Evolutionary conservation across 2,113 vertebrate genomes (phyloP), one percentile per base, ranked within the genome.

Genomic region (Lophura nycthemera): DNA sequence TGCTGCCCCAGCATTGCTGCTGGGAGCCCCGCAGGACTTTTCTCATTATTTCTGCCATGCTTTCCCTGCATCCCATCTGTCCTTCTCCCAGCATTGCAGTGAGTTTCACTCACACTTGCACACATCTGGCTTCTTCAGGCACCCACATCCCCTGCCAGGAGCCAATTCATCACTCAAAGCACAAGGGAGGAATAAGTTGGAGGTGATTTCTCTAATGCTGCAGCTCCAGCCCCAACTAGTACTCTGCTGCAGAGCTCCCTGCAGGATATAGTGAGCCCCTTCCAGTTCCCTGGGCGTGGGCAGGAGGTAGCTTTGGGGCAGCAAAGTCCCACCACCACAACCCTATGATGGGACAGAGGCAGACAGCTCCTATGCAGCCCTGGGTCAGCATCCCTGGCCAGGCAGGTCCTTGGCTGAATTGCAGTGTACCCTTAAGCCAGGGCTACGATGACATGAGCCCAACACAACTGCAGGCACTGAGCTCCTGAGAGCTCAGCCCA

Each of bases 381-480:
- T 20, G 19, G 12, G n/a, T 1, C 21, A 34, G 11, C 40, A 48
- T 63, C 18, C 34, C 18, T 43, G 63, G 63, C 56, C 40, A 43
- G 34, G 45, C 38, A 92, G 50, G 20, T 32, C 78, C 60, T 72
- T 56, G 29, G 74, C 43, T 20, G 27, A 52, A 59, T 70, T 52
- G 32, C 29, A 45, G 6, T 40, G 60, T 10, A 40, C 57, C 36
- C 48, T 66, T 40, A 8, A 47, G 66, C 52, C n/a, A 47, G 45
- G 16, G 5, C 24, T 12, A 22, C 4, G 12, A 29, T 25, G 54
- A 13, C 21, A 10, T 10, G 14, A 30, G 29, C 50, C 15, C 65
- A 1, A 0, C 5, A 21, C 25, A 47, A 14, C 14, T 5, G 13
- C 1, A 0, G 10, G 38, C 29, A 52, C 2, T 1, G 54, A 90